phyloP scores from a whole-genome alignment of 2,113 vertebrate species.

The Cyprinodon variegatus region DNA sequence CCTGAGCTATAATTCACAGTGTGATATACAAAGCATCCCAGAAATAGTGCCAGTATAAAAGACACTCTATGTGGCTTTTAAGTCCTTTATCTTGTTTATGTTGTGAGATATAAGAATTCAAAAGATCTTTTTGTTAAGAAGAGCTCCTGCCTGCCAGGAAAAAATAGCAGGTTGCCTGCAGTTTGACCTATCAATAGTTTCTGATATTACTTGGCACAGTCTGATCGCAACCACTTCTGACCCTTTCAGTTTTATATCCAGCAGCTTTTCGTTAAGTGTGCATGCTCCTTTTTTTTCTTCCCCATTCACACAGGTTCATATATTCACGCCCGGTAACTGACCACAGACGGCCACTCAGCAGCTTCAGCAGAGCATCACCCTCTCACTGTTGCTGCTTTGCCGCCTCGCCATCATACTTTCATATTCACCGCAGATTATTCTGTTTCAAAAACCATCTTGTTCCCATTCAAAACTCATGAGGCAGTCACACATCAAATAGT shows the following conservation, averaged over 20 bases:
- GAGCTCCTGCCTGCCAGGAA: background rate
- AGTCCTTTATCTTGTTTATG: constrained; percentile 15
- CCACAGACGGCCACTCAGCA: constrained; percentile 60
- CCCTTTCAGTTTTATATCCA: constrained; percentile 43
- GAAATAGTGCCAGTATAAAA: constrained; percentile 55
- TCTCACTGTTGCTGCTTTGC: constrained; percentile 41
- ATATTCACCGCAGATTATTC: constrained; percentile 43
- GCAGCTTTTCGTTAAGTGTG: constrained; percentile 47
- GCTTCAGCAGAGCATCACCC: constrained; percentile 60
- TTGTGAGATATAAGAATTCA: constrained; percentile 7
- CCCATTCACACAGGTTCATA: constrained; percentile 58
- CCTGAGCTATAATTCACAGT: constrained; percentile 68
- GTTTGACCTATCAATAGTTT: constrained; percentile 46
- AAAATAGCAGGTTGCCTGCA: constrained; percentile 29
- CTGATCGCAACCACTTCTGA: constrained; percentile 43
- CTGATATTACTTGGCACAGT: constrained; percentile 41
- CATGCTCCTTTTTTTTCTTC: constrained; percentile 25
- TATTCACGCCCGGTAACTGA: constrained; percentile 37
- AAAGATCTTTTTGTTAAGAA: constrained; percentile 32
- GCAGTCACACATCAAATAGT: constrained; percentile 63
- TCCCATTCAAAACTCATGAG: constrained; percentile 64
- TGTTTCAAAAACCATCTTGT: constrained; percentile 59
- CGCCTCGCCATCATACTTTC: constrained; percentile 35
- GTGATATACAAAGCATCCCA: constrained; percentile 39
- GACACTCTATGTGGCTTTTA: constrained; percentile 43